These are phyloP conservation scores for Centropristis striata DNA, from an alignment of 2,113 vertebrate genomes.

Conservation along the genomic window DNA sequence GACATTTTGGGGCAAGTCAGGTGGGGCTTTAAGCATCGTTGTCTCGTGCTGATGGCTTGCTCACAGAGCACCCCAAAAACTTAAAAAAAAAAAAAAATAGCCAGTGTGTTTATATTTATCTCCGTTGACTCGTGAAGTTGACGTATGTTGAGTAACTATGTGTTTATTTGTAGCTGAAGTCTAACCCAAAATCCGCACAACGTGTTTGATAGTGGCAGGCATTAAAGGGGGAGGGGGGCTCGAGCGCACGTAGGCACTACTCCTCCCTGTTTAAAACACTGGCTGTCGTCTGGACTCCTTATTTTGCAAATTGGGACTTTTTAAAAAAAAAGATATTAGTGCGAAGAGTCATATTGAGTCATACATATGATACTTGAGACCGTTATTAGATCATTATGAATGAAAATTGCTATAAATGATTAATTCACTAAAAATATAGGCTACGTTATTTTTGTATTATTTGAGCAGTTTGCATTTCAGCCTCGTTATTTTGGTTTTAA, in stretches of 20 bases:
- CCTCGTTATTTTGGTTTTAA: not conserved
- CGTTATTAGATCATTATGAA: slow-evolving; percentile 4
- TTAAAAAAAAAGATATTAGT: not conserved
- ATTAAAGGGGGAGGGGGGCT: slow-evolving; percentile 46
- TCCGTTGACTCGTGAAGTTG: not conserved
- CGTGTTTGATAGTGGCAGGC: slow-evolving; percentile 45
- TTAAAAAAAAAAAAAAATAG: not conserved
- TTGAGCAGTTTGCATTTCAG: not conserved
- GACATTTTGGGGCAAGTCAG: slow-evolving; percentile 44
- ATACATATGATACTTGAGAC: not conserved
- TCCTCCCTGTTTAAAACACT: slow-evolving; percentile 48
- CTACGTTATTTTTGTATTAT: not conserved
- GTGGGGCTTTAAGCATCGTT: slow-evolving; percentile 44
- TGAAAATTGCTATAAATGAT: not conserved
- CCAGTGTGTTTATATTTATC: not conserved
- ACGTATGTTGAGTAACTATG: not conserved
- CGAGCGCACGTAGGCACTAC: slow-evolving; percentile 74
- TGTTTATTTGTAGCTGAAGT: slow-evolving; percentile 27
- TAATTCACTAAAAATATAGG: too few species aligned
- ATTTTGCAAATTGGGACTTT: slow-evolving; percentile 2
- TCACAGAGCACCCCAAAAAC: not conserved
- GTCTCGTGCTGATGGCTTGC: not conserved
- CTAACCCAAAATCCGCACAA: slow-evolving; percentile 32
- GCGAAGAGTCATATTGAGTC: not conserved
- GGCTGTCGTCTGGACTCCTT: slow-evolving; percentile 21